phyloP scores from a whole-genome alignment of 2,888 invertebrate genomes.

The Diaperis boleti region DNA sequence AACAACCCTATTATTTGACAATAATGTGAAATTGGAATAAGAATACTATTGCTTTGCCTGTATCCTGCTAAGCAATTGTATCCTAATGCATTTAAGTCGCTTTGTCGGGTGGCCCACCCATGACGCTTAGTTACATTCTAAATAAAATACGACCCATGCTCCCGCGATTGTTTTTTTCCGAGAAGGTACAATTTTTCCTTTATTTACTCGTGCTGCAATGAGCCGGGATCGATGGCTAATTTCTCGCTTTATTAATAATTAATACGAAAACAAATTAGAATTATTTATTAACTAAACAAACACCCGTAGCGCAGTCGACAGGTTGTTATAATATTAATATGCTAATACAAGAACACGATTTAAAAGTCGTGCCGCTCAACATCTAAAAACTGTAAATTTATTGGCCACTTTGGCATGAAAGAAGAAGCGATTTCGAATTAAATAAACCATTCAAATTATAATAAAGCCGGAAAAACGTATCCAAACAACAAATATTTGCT shows the following conservation, averaged over 20 bases:
- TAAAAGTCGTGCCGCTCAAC: constrained; percentile 33
- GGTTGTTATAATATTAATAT: constrained; percentile 39
- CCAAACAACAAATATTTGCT: constrained; percentile 36
- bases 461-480: constrained; percentile 20
- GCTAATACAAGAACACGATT: constrained; percentile 34
- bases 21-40: constrained; percentile 59
- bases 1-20: constrained; percentile 59
- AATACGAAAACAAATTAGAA: constrained; percentile 36
- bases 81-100: constrained; percentile 63
- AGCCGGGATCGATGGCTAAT: constrained; percentile 28
- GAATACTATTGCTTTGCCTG: constrained; percentile 55
- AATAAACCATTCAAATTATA: constrained; percentile 35
- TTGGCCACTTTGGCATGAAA: constrained; percentile 9
- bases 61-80: constrained; percentile 62
- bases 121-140: constrained; percentile 48
- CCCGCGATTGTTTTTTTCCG: constrained; percentile 31
- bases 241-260: constrained; percentile 34
- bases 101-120: constrained; percentile 63
- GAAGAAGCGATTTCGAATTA: constrained; percentile 9
- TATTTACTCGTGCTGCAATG: no score
- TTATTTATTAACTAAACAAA: constrained; percentile 40
- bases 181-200: constrained; percentile 15
- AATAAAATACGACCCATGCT: constrained; percentile 44
- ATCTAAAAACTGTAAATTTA: constrained; percentile 28
- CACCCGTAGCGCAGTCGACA: constrained; percentile 40